Percentiles rank a stretch among this genome's conserved stretches.
These are phyloP conservation scores for Numenius arquata DNA, from an alignment of 2,113 vertebrate species.

Conservation along the genomic window DNA sequence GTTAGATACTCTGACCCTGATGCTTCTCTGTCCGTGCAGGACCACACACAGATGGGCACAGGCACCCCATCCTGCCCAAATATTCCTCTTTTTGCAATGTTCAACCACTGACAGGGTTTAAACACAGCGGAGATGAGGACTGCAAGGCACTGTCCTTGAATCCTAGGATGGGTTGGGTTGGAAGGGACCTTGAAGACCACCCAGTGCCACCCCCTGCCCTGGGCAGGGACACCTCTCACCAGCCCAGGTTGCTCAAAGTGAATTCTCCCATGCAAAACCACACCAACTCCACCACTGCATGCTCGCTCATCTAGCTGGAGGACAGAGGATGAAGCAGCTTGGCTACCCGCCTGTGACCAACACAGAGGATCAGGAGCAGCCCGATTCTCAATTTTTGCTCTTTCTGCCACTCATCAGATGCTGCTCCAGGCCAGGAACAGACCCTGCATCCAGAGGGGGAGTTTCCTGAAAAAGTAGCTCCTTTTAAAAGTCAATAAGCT, in stretches of 20 bases:
- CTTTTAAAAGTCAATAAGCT: background rate
- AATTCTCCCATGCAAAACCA: background rate
- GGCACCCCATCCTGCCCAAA: fast-evolving
- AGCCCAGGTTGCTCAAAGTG: background rate
- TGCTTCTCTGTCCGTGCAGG: background rate
- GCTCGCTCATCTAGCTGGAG: background rate
- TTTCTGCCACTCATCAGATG: fast-evolving
- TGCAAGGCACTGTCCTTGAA: no score
- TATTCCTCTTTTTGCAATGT: background rate
- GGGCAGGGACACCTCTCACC: background rate
- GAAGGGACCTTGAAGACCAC: background rate
- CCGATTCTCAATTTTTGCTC: background rate
- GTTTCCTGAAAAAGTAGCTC: background rate
- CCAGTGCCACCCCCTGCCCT: background rate
- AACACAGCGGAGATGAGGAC: background rate
- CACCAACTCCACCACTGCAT: background rate
- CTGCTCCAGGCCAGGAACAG: background rate
- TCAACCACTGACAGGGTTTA: background rate
- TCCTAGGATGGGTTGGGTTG: background rate
- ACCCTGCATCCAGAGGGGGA: fast-evolving
- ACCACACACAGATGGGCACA: fast-evolving
- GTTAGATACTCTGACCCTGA: background rate
- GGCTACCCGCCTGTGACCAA: background rate
- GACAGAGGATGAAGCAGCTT: background rate
- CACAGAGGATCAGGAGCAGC: background rate